phyloP scores from a whole-genome alignment of 2,113 vertebrate species.

The Cryptomyrus ogoouensis region DNA sequence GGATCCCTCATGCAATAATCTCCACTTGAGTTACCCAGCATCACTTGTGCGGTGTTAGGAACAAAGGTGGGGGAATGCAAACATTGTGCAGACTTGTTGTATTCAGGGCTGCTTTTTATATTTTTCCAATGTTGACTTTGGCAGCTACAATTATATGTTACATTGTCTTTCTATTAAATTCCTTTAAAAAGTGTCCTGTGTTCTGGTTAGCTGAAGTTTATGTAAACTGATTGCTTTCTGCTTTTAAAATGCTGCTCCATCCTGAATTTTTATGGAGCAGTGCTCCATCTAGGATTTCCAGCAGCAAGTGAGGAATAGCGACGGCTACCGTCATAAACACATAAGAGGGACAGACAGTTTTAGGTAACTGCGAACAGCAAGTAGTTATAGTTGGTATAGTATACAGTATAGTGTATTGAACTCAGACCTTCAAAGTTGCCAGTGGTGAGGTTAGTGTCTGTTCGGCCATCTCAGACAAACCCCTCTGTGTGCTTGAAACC shows the following conservation, averaged over 20 bases:
- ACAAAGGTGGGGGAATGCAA: constrained; percentile 12
- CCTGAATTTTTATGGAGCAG: neutral
- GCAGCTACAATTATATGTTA: constrained; percentile 70
- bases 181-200: constrained; percentile 50
- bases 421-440: neutral
- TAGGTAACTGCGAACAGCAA: neutral
- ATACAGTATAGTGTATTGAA: neutral
- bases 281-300: neutral
- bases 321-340: neutral
- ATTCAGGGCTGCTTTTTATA: constrained; percentile 55
- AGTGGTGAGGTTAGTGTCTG: neutral
- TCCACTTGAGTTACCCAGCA: constrained; percentile 43
- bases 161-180: constrained; percentile 69
- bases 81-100: constrained; percentile 31
- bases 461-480: constrained; percentile 61
- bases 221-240: neutral
- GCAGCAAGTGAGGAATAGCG: neutral
- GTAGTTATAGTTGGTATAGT: too few relatives aligned
- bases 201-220: neutral
- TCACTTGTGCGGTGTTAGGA: constrained; percentile 28
- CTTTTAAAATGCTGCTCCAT: neutral
- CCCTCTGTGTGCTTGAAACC: constrained; percentile 76
- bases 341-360: neutral
- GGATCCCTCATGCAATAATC: constrained; percentile 31
- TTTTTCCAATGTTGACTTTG: constrained; percentile 56